Evolutionary conservation across 2,797 vertebrate species (phyloP).

Genomic region (Microchirus variegatus): DNA sequence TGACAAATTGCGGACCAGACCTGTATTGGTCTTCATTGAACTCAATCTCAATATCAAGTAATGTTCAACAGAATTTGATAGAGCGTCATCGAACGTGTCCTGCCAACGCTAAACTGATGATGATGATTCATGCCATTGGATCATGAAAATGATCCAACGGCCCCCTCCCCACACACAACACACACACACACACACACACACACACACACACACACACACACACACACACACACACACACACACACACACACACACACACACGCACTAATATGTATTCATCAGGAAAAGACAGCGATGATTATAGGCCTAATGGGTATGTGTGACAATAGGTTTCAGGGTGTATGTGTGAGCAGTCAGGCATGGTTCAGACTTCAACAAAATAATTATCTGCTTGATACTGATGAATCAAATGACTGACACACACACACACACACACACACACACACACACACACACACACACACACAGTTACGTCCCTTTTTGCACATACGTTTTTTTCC

Average conservation of each 20-base stretch:
- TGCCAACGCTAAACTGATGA: slow-evolving; percentile 39
- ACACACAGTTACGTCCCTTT: not conserved
- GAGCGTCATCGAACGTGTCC: slow-evolving; percentile 51
- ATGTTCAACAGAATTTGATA: slow-evolving; percentile 44
- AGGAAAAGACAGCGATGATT: slow-evolving; percentile 70
- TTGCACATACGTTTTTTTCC: slow-evolving; percentile 13
- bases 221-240: no score
- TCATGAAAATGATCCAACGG: slow-evolving; percentile 56
- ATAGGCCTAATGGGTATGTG: slow-evolving; percentile 67
- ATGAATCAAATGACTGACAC: slow-evolving; percentile 53
- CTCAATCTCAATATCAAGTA: slow-evolving; percentile 43
- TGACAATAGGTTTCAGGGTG: slow-evolving; percentile 61
- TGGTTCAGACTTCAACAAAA: slow-evolving; percentile 65
- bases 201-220: no score
- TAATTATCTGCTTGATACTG: slow-evolving; percentile 68
- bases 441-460: not conserved
- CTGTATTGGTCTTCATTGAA: slow-evolving; percentile 38
- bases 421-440: not conserved
- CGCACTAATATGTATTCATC: slow-evolving; percentile 64
- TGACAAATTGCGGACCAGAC: slow-evolving; percentile 12
- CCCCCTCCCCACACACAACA: slow-evolving; percentile 3
- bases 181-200: no score
- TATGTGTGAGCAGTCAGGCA: slow-evolving; percentile 63
- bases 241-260: slow-evolving; percentile 14
- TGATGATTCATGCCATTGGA: slow-evolving; percentile 41